phyloP scores from a whole-genome alignment of 2,797 vertebrate genomes.

The Hipposideros larvatus region DNA sequence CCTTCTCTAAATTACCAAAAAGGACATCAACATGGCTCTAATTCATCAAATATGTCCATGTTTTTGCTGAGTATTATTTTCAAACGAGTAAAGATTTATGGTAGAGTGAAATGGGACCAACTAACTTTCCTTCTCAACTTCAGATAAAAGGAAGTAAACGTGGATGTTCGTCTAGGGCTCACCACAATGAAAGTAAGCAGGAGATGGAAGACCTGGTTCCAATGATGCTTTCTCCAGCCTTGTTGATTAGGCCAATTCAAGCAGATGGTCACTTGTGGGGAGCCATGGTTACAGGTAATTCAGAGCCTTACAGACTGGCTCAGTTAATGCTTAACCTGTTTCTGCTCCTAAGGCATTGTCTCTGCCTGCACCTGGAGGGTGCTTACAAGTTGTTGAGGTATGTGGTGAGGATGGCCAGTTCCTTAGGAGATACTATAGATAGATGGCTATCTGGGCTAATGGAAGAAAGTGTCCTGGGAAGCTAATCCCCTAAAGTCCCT shows the following conservation, averaged over 20 bases:
- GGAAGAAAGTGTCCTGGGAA: too few species aligned
- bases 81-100: constrained; percentile 60
- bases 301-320: too few species aligned
- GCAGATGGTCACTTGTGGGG: constrained; percentile 66
- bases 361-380: too few species aligned
- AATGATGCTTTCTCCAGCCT: neutral
- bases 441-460: too few species aligned
- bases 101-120: constrained; percentile 20
- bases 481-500: too few species aligned
- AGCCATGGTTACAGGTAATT: too few species aligned
- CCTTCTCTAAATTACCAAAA: constrained; percentile 6
- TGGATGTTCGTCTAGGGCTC: neutral
- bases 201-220: neutral
- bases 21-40: neutral
- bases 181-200: neutral
- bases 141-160: constrained; percentile 29
- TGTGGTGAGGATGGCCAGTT: too few species aligned
- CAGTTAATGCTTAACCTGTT: too few species aligned
- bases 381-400: too few species aligned
- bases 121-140: neutral
- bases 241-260: neutral
- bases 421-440: too few species aligned
- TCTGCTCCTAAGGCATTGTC: too few species aligned
- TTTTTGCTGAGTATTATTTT: constrained; percentile 33
- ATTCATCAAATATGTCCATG: constrained; percentile 15